Evolutionary conservation across 1,140 invertebrate genomes (phyloP).

Genomic region (Diuraphis noxia): DNA sequence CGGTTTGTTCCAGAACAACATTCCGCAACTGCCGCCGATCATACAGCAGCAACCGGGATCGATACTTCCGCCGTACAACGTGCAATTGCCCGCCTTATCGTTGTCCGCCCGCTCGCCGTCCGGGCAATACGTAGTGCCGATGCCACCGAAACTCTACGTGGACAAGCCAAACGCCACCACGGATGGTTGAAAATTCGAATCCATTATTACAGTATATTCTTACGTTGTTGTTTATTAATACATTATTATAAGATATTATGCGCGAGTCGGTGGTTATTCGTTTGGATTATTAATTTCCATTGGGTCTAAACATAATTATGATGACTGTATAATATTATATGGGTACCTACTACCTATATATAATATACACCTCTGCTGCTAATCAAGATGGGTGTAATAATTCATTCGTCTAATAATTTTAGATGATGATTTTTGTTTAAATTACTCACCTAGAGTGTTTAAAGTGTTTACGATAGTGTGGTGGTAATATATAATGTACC

Average conservation of each 20-base stretch:
- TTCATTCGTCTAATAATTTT: no score
- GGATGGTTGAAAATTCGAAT: not conserved
- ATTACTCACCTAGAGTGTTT: no score
- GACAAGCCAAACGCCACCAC: conserved; percentile 53
- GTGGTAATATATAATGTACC: not conserved
- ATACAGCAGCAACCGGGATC: not conserved
- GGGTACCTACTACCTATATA: no score
- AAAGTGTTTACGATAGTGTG: not conserved
- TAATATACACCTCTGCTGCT: no score
- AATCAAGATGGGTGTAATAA: no score
- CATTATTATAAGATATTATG: no score
- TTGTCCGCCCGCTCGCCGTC: conserved; percentile 14
- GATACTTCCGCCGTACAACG: conserved; percentile 22
- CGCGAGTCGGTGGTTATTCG: no score
- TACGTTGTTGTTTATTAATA: conserved; percentile 1
- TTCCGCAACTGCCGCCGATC: conserved; percentile 27
- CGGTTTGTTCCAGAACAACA: not conserved
- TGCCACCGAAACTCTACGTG: conserved; percentile 55
- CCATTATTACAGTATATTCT: not conserved
- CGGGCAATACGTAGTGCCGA: conserved; percentile 55
- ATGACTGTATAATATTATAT: no score
- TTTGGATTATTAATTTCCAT: no score
- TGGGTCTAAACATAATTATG: no score
- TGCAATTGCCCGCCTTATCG: conserved; percentile 28
- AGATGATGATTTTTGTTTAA: no score